Evolutionary conservation across 2,113 vertebrate genomes (phyloP).

Genomic region (Colaptes auratus): DNA sequence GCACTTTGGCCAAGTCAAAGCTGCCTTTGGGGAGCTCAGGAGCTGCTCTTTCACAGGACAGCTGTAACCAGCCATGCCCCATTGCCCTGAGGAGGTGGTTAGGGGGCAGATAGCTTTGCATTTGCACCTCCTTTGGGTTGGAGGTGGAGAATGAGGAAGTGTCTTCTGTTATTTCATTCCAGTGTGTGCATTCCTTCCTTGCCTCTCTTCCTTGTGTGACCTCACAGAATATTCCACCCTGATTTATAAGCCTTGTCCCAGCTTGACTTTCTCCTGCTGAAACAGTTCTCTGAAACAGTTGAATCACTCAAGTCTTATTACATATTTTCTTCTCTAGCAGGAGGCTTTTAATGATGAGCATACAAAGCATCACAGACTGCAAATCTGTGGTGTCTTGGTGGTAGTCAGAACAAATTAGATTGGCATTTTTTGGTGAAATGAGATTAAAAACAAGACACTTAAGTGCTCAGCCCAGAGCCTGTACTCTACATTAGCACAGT

Average conservation of each 20-base stretch:
- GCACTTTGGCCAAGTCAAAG: background rate
- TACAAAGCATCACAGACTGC: background rate
- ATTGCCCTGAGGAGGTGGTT: background rate
- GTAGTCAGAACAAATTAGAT: background rate
- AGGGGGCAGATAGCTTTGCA: background rate
- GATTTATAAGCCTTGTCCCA: background rate
- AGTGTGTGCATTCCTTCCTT: background rate
- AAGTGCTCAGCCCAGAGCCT: background rate
- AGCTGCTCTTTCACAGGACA: background rate
- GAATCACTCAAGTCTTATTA: background rate
- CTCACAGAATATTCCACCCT: background rate
- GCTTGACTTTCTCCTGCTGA: background rate
- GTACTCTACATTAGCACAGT: accelerated
- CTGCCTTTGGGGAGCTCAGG: background rate
- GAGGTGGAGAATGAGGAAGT: background rate
- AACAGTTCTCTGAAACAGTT: background rate
- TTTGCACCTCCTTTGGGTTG: background rate
- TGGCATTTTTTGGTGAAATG: background rate
- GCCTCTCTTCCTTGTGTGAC: background rate
- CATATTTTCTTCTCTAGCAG: background rate
- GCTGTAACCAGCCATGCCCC: background rate
- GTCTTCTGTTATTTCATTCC: background rate
- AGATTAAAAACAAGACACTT: background rate
- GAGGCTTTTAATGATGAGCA: background rate
- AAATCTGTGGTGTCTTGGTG: background rate